Percentiles rank a stretch among this genome's conserved stretches.
Evolutionary conservation across 2,888 invertebrate species (phyloP).

Genomic region (Eumerus sabulonum): DNA sequence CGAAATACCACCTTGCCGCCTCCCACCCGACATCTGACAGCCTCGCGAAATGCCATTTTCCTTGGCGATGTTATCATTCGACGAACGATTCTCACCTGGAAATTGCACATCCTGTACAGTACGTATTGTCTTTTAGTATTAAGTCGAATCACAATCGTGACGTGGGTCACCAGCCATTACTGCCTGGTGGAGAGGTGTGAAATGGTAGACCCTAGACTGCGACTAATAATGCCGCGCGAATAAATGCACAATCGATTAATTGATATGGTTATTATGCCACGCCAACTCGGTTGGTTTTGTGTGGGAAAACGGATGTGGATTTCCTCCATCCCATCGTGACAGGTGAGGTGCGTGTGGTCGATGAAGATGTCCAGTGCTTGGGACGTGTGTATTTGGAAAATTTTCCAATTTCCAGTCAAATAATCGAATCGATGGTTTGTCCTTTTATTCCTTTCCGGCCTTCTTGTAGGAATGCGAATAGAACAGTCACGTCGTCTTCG

Average conservation of each 20-base stretch:
- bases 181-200: not conserved
- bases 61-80: slow-evolving; percentile 53
- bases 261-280: slow-evolving; percentile 1
- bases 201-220: not conserved
- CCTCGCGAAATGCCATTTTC: slow-evolving; percentile 51
- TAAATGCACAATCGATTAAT: slow-evolving; percentile 53
- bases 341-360: slow-evolving; percentile 40
- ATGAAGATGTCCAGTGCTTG: slow-evolving; percentile 26
- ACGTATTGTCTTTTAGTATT: slow-evolving; percentile 63
- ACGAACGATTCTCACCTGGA: slow-evolving; percentile 63
- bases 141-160: slow-evolving; percentile 58
- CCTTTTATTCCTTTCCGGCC: slow-evolving; percentile 21
- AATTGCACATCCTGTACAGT: slow-evolving; percentile 66
- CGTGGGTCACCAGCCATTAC: slow-evolving; percentile 32
- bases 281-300: not conserved
- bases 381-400: slow-evolving; percentile 51
- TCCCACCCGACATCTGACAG: slow-evolving; percentile 26
- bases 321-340: slow-evolving; percentile 18
- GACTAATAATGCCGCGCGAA: slow-evolving; percentile 47
- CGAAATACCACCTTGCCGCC: slow-evolving; percentile 12
- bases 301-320: slow-evolving; percentile 30
- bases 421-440: slow-evolving; percentile 54
- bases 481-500: slow-evolving; percentile 57
- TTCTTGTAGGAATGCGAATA: slow-evolving; percentile 49
- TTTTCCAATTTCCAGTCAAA: slow-evolving; percentile 68